phyloP scores from a whole-genome alignment of 2,797 vertebrate species.

The Darevskia nairensis region DNA sequence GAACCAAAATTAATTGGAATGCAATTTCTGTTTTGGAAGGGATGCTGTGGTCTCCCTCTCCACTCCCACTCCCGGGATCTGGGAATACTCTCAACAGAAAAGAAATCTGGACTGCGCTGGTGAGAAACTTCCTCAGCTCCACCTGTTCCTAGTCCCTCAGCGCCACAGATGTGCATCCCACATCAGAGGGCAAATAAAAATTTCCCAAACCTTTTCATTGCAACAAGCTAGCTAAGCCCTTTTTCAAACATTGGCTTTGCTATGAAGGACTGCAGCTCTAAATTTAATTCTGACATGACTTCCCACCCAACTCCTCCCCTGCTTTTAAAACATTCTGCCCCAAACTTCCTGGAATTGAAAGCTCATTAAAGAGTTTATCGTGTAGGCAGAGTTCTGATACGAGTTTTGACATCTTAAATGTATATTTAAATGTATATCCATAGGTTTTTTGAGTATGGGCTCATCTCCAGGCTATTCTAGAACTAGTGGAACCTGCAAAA shows the following conservation, averaged over 20 bases:
- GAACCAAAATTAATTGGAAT: constrained; percentile 3
- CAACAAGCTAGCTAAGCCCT: not conserved
- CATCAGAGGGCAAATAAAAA: constrained; percentile 7
- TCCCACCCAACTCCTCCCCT: not conserved
- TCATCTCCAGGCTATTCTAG: no score
- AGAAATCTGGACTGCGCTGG: not conserved
- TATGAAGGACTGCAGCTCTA: not conserved
- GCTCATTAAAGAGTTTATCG: not conserved
- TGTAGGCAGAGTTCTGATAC: not conserved
- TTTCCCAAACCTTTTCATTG: constrained; percentile 24
- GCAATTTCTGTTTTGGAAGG: constrained; percentile 17
- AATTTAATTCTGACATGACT: not conserved
- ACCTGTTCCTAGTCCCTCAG: constrained; percentile 27
- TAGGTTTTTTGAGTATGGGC: no score
- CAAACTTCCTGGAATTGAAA: not conserved
- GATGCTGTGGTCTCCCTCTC: not conserved
- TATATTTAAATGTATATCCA: no score
- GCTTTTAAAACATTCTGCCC: not conserved
- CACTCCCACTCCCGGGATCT: not conserved
- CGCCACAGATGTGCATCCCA: constrained; percentile 37
- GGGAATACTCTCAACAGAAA: not conserved
- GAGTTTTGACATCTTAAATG: not conserved
- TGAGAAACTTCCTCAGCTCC: constrained; percentile 21
- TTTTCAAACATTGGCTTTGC: not conserved
- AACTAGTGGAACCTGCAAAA: no score